phyloP scores from a whole-genome alignment of 2,797 vertebrate species.

The Chelonia mydas region DNA sequence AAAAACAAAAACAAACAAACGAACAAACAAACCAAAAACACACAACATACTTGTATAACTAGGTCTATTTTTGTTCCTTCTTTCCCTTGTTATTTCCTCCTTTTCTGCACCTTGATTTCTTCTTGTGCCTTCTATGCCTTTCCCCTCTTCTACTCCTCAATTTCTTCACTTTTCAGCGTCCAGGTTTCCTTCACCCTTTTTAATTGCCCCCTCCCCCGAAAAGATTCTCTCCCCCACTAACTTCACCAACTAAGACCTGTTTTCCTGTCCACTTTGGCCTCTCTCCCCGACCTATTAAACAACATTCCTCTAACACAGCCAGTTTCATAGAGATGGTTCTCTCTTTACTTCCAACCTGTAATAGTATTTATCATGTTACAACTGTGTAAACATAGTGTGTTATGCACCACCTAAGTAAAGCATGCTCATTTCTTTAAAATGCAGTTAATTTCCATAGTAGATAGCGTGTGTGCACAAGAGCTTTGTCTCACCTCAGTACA shows the following conservation, averaged over 20 bases:
- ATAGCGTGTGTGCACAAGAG: fast-evolving
- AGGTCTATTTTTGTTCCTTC: neutral
- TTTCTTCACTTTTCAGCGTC: neutral
- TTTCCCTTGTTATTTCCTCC: neutral
- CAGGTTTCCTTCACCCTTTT: neutral
- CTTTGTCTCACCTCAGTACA: neutral
- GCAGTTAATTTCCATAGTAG: neutral
- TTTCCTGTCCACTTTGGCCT: neutral
- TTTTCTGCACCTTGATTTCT: neutral
- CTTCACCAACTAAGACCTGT: neutral
- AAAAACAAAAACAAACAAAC: too few species aligned
- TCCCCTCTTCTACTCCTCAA: neutral
- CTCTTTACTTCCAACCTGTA: neutral
- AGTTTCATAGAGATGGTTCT: neutral
- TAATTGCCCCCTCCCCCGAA: neutral
- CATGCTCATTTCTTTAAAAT: neutral
- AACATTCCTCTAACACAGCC: neutral
- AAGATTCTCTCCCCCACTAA: neutral
- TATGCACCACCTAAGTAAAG: fast-evolving
- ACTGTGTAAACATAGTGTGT: neutral
- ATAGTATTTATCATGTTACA: neutral
- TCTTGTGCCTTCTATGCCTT: neutral
- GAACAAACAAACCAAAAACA: too few species aligned
- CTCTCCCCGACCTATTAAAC: neutral
- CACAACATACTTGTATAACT: neutral